These are phyloP conservation scores for Tragopan temminckii DNA, from an alignment of 2,797 vertebrate genomes.

Conservation along the genomic window DNA sequence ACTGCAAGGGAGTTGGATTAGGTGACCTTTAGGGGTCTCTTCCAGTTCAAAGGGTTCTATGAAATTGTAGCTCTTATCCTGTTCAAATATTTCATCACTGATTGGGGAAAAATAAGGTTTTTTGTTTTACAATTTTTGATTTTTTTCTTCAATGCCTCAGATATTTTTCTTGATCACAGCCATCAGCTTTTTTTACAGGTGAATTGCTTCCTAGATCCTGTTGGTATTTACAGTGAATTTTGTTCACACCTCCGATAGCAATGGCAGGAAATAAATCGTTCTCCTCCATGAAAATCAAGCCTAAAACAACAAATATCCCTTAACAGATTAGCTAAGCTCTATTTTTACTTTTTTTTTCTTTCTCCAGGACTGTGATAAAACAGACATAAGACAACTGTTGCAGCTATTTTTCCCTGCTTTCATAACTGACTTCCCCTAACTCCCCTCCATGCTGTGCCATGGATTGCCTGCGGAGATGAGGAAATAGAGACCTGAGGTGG, in stretches of 20 bases:
- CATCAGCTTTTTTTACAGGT: background rate
- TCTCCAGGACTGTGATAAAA: background rate
- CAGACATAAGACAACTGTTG: background rate
- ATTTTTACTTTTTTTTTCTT: background rate
- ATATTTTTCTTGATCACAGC: background rate
- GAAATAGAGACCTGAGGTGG: background rate
- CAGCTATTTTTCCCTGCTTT: background rate
- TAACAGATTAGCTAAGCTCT: background rate
- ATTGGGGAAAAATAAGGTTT: accelerated
- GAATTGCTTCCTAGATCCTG: background rate
- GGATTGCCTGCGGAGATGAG: background rate
- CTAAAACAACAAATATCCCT: background rate
- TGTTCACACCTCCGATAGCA: background rate
- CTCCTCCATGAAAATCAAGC: background rate
- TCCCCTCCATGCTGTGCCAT: background rate
- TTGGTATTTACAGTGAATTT: background rate
- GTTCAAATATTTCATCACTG: background rate
- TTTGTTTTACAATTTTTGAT: background rate
- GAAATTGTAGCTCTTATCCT: background rate
- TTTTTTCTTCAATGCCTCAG: background rate
- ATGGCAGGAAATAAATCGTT: background rate
- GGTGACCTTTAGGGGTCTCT: no score
- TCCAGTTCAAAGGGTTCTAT: background rate
- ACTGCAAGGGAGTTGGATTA: no score
- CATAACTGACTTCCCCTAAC: background rate